Base-by-base conservation (phyloP, 2,888 invertebrate genomes). In the Hyposoter dolosus region DNA sequence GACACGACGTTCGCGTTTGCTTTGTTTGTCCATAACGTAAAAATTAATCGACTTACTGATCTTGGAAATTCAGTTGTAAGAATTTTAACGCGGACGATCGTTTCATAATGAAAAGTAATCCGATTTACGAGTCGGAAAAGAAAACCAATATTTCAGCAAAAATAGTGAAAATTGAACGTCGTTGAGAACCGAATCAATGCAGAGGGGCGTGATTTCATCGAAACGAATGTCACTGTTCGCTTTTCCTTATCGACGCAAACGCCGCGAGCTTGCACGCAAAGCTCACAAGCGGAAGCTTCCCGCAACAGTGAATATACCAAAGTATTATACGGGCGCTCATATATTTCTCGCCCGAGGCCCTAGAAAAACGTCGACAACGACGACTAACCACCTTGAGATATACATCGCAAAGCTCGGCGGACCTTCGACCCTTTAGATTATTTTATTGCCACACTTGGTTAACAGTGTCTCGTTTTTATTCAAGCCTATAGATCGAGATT, bases 241-340 rank as follows among this genome's bases (percentile, higher is more conserved):
- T 47, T 45, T 78, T 40, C 12, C 66, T 60, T 71, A 71, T 79
- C 78, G 76, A 53, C 60, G 50, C 71, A 12, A 69, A 78, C 72
- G 56, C 68, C 66, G 77, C 66, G 77, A 82, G 84, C 68, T 82
- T 68, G 82, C 84, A 85, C 84, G 84, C 84, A 50, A 79, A 82
- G 47, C 84, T 45, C 56, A 23, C 45, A 75, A 75, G 35, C 65
- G 78, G 45, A 47, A 79, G 65, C 65, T 78, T 53, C 43, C 32
- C 23, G 32, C 65, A 71, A 75, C 76, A 28, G 43, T 53, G 77
- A 28, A n/a, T n/a, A 66, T 53, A 68, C 50, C 19, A 19, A 17
- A 40, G 76, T 75, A 69, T 80, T 82, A 68, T 63, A 68, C 82
- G 77, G 74, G 81, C 4, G 60, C 74, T 85, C 82, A 75, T 85